These are phyloP conservation scores for Pempheris klunzingeri DNA, from an alignment of 2,797 vertebrate species.

Conservation along the genomic window DNA sequence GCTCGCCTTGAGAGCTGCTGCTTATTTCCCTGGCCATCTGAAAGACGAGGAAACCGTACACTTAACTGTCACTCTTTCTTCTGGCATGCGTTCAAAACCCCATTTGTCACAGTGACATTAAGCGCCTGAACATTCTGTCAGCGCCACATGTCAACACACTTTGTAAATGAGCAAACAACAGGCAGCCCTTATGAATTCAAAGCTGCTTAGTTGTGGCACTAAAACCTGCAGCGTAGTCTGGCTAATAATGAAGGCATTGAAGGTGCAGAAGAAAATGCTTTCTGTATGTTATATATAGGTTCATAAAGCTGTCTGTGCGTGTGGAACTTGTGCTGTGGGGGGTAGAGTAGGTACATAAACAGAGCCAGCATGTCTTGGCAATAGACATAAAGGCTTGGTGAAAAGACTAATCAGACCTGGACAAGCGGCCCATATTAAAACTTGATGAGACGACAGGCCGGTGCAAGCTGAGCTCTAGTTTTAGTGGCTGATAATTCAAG, in stretches of 20 bases:
- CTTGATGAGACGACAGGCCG: conserved; percentile 78
- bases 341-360: conserved; percentile 50
- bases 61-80: conserved; percentile 45
- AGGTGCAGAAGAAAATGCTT: conserved; percentile 46
- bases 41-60: conserved; percentile 55
- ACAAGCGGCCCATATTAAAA: conserved; percentile 82
- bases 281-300: conserved; percentile 47
- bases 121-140: conserved; percentile 62
- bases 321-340: conserved; percentile 33
- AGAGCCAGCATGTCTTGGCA: conserved; percentile 56
- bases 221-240: conserved; percentile 64
- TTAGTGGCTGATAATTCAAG: conserved; percentile 40
- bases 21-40: conserved; percentile 21
- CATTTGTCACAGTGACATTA: conserved; percentile 41
- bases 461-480: conserved; percentile 67
- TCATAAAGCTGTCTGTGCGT: conserved; percentile 49
- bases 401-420: conserved; percentile 79
- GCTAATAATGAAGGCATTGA: conserved; percentile 71
- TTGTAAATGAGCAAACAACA: conserved; percentile 71
- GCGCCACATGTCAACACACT: conserved; percentile 54
- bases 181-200: conserved; percentile 66
- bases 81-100: conserved; percentile 45
- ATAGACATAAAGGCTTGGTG: conserved; percentile 66
- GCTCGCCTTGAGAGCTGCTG: conserved; percentile 43
- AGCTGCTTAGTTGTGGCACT: conserved; percentile 74